phyloP scores from a whole-genome alignment of 2,888 invertebrate species.

The Polyploca ridens region DNA sequence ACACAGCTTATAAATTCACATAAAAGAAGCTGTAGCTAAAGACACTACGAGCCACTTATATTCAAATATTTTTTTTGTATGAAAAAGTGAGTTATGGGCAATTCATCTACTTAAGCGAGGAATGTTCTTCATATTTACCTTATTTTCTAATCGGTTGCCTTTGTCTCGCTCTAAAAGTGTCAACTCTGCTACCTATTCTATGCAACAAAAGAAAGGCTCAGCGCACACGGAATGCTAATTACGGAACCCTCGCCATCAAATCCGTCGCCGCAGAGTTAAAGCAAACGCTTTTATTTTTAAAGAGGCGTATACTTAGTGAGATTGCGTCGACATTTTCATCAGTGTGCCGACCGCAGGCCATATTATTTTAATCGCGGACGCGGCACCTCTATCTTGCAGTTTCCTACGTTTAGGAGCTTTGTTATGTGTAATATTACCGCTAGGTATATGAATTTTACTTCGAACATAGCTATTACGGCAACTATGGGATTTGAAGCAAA shows the following conservation, averaged over 20 bases:
- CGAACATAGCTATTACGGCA: background rate
- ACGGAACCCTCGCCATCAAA: conserved; percentile 59
- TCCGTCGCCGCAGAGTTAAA: conserved; percentile 64
- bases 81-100: too few relatives aligned
- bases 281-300: conserved; percentile 76
- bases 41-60: too few relatives aligned
- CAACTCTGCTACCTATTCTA: conserved; percentile 18
- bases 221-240: conserved; percentile 65
- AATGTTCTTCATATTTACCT: too few relatives aligned
- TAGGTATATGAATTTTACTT: background rate
- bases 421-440: conserved; percentile 8
- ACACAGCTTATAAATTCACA: too few relatives aligned
- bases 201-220: conserved; percentile 54
- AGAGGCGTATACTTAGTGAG: conserved; percentile 75
- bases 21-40: too few relatives aligned
- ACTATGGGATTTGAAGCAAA: background rate
- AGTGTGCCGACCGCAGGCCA: conserved; percentile 67
- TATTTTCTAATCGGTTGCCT: background rate
- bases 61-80: too few relatives aligned
- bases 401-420: conserved; percentile 44
- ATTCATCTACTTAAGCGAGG: too few relatives aligned
- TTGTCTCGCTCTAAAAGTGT: background rate
- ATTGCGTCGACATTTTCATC: conserved; percentile 79
- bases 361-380: conserved; percentile 76
- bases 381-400: conserved; percentile 57